phyloP scores from a whole-genome alignment of 2,797 vertebrate species.

The Hoplostethus atlanticus region DNA sequence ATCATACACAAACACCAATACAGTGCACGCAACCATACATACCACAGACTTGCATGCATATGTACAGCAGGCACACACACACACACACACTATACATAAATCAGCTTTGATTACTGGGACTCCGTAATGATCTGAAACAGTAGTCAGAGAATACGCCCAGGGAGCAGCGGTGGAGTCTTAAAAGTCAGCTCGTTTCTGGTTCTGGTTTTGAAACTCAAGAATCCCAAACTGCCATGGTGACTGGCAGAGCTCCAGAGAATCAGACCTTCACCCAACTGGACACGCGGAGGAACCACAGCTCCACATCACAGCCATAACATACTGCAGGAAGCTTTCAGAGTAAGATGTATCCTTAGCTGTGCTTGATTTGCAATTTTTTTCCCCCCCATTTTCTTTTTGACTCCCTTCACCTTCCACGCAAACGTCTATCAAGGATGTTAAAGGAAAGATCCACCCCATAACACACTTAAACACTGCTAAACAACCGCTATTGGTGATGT shows the following conservation, averaged over 20 bases:
- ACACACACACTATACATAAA: conserved; percentile 61
- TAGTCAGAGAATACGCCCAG: conserved; percentile 57
- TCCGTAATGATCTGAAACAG: conserved; percentile 80
- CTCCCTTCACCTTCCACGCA: conserved; percentile 70
- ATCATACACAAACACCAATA: conserved; percentile 23
- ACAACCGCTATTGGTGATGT: too few species aligned
- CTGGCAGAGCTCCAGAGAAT: conserved; percentile 78
- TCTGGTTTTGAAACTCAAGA: conserved; percentile 83
- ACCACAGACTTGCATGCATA: conserved; percentile 40
- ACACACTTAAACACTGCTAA: too few species aligned
- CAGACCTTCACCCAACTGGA: conserved; percentile 71
- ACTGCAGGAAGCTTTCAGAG: conserved; percentile 50
- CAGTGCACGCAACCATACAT: conserved; percentile 29
- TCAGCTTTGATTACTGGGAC: conserved; percentile 76
- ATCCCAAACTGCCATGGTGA: conserved; percentile 65
- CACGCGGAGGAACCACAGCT: conserved; percentile 59
- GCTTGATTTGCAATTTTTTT: conserved; percentile 43
- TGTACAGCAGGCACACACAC: conserved; percentile 46
- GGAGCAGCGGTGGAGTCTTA: conserved; percentile 60
- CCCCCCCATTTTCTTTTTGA: conserved; percentile 64
- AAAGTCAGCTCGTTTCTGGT: conserved; percentile 62
- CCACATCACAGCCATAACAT: conserved; percentile 51
- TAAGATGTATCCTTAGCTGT: conserved; percentile 45
- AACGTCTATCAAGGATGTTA: conserved; percentile 68
- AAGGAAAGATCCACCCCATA: conserved; percentile 45